Evolutionary conservation across 1,140 invertebrate species (phyloP).

Genomic region (Nasonia vitripennis): DNA sequence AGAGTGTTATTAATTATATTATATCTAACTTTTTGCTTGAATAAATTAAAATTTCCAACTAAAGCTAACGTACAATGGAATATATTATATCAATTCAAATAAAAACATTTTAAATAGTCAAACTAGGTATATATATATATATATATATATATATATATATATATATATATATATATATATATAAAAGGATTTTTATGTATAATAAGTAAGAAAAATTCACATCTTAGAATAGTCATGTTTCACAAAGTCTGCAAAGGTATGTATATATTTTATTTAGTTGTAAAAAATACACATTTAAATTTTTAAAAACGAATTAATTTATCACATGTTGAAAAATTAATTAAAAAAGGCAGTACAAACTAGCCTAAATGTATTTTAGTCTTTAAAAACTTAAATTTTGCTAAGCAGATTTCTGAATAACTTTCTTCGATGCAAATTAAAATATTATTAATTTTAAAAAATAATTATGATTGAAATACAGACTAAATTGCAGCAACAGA

Average conservation of each 20-base stretch:
- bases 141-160: no score
- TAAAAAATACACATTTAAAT: not conserved
- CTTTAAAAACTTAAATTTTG: not conserved
- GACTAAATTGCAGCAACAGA: conserved; percentile 4
- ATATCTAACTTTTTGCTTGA: not conserved
- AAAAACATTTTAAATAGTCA: conserved; percentile 5
- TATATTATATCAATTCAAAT: conserved; percentile 1
- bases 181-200: not conserved
- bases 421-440: not conserved
- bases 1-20: not conserved
- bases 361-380: not conserved
- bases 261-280: not conserved
- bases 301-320: no score
- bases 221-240: not conserved
- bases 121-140: not conserved
- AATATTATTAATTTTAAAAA: not conserved
- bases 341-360: no score
- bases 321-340: not conserved
- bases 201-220: not conserved
- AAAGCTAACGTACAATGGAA: conserved; percentile 23
- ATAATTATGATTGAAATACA: not conserved
- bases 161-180: no score
- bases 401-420: not conserved
- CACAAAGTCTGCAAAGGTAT: not conserved
- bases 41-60: not conserved